Conservation (phyloP, 2,113 vertebrate species). For the Todiramphus chloris region DNA sequence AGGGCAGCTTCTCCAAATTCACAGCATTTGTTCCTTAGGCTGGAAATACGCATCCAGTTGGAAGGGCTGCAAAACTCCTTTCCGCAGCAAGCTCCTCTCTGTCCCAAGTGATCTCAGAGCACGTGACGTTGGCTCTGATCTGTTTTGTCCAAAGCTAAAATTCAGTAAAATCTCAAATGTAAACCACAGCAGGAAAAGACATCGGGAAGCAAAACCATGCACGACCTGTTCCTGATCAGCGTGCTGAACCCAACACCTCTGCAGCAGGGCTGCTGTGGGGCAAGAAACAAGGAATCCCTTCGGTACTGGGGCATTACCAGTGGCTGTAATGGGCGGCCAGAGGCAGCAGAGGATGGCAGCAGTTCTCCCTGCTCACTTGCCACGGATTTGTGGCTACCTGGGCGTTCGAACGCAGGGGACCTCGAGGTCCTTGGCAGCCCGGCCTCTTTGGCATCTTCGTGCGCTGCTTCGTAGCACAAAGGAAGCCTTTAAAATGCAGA, state of each 20-base stretch:
- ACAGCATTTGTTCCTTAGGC: background rate
- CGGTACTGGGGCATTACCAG: fast-evolving
- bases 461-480: background rate
- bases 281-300: no score
- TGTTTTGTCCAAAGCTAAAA: background rate
- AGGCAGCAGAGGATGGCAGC: background rate
- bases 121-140: background rate
- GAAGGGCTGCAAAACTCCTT: background rate
- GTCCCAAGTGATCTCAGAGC: background rate
- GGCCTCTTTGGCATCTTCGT: background rate
- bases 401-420: background rate
- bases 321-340: no score
- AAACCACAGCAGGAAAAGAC: background rate
- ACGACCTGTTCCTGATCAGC: no score
- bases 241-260: background rate
- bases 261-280: background rate
- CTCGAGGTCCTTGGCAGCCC: background rate
- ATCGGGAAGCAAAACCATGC: background rate
- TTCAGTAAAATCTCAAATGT: background rate
- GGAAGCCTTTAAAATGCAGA: background rate
- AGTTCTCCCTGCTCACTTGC: background rate
- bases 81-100: background rate
- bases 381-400: background rate
- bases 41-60: background rate
- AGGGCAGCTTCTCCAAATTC: background rate